Evolutionary conservation across 2,888 invertebrate species (phyloP).

Genomic region (Tribolium freemani): DNA sequence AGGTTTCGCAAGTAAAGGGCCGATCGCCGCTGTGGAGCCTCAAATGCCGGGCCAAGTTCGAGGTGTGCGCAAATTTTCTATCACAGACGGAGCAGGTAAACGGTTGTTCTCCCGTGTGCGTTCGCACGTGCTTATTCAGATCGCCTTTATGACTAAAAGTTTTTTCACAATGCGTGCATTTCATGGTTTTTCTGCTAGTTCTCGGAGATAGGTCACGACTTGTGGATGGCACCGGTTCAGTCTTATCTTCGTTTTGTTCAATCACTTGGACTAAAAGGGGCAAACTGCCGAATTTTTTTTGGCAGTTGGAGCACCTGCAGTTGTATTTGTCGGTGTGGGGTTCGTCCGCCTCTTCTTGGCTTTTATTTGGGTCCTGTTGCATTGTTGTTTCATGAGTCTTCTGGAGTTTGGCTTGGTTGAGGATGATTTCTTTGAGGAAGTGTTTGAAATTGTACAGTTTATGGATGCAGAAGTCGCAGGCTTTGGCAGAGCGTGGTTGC

Average conservation of each 20-base stretch:
- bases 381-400: slow-evolving; percentile 36
- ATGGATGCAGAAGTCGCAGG: slow-evolving; percentile 42
- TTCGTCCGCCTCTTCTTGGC: slow-evolving; percentile 28
- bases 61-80: slow-evolving; percentile 68
- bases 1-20: slow-evolving; percentile 71
- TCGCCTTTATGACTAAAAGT: slow-evolving; percentile 64
- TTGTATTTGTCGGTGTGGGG: slow-evolving; percentile 46
- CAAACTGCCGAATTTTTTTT: slow-evolving; percentile 53
- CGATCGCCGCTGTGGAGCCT: slow-evolving; percentile 83
- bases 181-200: slow-evolving; percentile 50
- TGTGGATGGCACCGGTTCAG: slow-evolving; percentile 53
- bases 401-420: slow-evolving; percentile 24
- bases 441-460: slow-evolving; percentile 44
- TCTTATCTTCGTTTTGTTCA: slow-evolving; percentile 49
- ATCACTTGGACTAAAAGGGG: slow-evolving; percentile 55
- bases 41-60: slow-evolving; percentile 82
- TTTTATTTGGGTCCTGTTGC: slow-evolving; percentile 31
- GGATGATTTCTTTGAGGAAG: slow-evolving; percentile 31
- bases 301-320: slow-evolving; percentile 51
- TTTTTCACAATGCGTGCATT: slow-evolving; percentile 62
- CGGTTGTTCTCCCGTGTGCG: slow-evolving; percentile 65
- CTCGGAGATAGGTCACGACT: slow-evolving; percentile 45
- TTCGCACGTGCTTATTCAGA: slow-evolving; percentile 64
- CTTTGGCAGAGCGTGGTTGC: neutral
- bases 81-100: slow-evolving; percentile 61